Evolutionary conservation across 2,888 invertebrate species (phyloP).

Genomic region (Netelia inedita): DNA sequence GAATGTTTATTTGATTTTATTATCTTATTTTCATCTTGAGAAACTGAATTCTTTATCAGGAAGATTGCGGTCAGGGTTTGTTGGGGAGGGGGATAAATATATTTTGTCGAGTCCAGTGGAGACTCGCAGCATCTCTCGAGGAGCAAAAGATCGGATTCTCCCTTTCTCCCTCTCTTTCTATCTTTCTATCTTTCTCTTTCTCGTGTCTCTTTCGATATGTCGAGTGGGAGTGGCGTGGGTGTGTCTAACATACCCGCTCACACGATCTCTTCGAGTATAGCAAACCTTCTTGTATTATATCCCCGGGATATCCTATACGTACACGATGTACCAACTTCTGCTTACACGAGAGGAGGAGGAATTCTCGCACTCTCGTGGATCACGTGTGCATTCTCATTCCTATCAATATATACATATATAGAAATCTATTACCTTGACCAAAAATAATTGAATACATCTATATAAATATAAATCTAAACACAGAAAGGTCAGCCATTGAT

Average conservation of each 20-base stretch:
- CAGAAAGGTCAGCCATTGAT: conserved; percentile 52
- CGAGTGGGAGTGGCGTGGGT: conserved; percentile 84
- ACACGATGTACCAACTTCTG: conserved; percentile 78
- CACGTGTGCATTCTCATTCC: neutral
- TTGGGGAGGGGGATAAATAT: neutral
- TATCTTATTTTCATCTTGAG: neutral
- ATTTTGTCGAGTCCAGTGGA: neutral
- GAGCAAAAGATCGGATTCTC: conserved; percentile 21
- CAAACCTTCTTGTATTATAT: conserved; percentile 29
- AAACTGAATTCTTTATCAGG: neutral
- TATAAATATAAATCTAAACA: conserved; percentile 5
- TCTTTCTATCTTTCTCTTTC: conserved; percentile 14
- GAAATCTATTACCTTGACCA: neutral
- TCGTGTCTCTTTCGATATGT: conserved; percentile 57
- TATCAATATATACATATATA: neutral
- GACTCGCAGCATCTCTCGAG: conserved; percentile 14
- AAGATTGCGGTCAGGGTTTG: neutral
- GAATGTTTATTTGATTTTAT: neutral
- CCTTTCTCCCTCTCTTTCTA: neutral
- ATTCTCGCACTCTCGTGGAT: conserved; percentile 20
- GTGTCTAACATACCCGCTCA: conserved; percentile 80
- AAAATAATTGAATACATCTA: neutral
- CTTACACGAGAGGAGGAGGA: conserved; percentile 66
- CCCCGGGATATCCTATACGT: conserved; percentile 68
- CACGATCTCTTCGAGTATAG: conserved; percentile 66